A percentile compares a stretch with the other conserved stretches of the same genome.
These are phyloP conservation scores for Formica exsecta DNA, from an alignment of 1,140 invertebrate genomes.

Conservation along the genomic window DNA sequence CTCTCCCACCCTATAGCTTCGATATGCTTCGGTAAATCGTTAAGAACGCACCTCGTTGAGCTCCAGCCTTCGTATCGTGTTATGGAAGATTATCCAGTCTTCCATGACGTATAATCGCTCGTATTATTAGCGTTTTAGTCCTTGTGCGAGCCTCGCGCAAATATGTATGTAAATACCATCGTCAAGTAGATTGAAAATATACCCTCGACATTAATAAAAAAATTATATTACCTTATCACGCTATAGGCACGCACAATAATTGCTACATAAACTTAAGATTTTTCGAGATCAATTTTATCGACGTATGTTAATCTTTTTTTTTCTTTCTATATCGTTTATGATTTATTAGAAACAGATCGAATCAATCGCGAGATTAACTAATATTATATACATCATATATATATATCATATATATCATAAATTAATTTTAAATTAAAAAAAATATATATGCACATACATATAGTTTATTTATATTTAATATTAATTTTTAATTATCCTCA, in stretches of 20 bases:
- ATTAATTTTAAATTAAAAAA: too few relatives aligned
- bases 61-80: constrained; percentile 51
- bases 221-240: background rate
- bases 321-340: background rate
- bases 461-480: too few relatives aligned
- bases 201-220: background rate
- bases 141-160: background rate
- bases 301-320: background rate
- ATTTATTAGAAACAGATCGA: background rate
- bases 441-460: too few relatives aligned
- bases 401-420: too few relatives aligned
- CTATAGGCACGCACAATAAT: background rate
- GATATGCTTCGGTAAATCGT: constrained; percentile 76
- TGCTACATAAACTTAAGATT: too few relatives aligned
- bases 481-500: too few relatives aligned
- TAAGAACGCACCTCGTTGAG: constrained; percentile 74
- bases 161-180: constrained; percentile 12
- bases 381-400: too few relatives aligned
- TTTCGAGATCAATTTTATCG: background rate
- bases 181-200: constrained; percentile 10
- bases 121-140: constrained; percentile 68
- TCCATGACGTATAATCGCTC: constrained; percentile 66
- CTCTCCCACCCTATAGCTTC: background rate
- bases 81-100: constrained; percentile 62
- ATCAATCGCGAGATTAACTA: background rate